phyloP scores from a whole-genome alignment of 1,140 invertebrate genomes.

The Eurytemora carolleeae region DNA sequence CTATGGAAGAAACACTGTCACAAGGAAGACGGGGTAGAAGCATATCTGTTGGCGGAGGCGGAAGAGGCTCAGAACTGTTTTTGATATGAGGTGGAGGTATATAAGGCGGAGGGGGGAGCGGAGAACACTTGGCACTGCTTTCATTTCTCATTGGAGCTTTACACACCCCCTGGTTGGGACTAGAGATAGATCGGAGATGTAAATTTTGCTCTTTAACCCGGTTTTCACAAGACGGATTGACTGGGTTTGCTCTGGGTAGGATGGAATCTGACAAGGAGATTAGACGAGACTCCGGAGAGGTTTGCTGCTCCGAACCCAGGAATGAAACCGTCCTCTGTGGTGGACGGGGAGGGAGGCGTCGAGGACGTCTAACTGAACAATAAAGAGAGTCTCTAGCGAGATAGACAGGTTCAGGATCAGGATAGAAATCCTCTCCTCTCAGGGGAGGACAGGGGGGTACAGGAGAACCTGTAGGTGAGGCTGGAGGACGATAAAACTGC shows the following conservation, averaged over 20 bases:
- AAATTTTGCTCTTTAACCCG: background rate
- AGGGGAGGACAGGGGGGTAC: background rate
- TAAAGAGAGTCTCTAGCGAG: background rate
- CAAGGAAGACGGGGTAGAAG: too few species aligned
- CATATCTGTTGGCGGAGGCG: background rate
- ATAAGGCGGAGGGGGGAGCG: background rate
- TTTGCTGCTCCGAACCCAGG: background rate
- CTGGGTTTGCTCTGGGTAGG: background rate
- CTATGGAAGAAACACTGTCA: conserved; percentile 4
- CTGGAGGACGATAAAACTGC: background rate
- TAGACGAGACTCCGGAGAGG: too few species aligned
- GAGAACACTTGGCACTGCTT: background rate
- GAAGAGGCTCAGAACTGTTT: background rate
- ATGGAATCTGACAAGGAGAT: too few species aligned
- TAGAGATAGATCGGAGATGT: background rate
- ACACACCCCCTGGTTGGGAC: too few species aligned
- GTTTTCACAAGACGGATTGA: background rate
- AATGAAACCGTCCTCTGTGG: conserved; percentile 9
- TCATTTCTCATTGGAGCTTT: background rate
- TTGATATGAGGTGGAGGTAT: conserved; percentile 1
- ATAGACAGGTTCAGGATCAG: background rate
- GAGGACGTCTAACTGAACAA: background rate
- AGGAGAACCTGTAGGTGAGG: background rate
- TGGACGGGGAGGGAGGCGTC: background rate
- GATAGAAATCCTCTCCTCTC: background rate